Base-by-base conservation (phyloP, 2,113 vertebrate species). In the Hoplias malabaricus region DNA sequence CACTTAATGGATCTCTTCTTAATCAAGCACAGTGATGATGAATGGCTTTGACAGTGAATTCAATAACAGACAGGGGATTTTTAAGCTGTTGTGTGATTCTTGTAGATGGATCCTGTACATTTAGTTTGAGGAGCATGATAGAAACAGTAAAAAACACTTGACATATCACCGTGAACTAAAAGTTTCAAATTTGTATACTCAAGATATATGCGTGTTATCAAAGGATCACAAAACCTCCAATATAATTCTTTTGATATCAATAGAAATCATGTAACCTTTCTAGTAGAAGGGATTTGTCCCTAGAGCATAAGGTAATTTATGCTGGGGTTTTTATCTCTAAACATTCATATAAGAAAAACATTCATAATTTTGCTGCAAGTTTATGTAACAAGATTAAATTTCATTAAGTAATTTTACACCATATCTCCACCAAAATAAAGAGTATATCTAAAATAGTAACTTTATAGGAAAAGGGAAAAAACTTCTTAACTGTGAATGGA, bases 1-100 rank as follows among this genome's bases (percentile, higher is more conserved):
- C 87, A 88, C 85, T 86, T 87, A 88, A 92, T 89, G 87, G 90
- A 91, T 90, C 88, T 84, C 85, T 74, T 80, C 85, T 84, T 89
- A 84, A 90, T 91, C 87, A 87, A 78, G 87, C 69, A 31, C 80
- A 86, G 86, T 82, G 80, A 85, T 78, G 75, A 82, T 76, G 79
- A 83, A 73, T 73, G 82, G 76, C 81, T 87, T 81, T 57, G 78
- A 78, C 69, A 84, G 79, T 70, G 56, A 74, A 73, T 59, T 84
- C 74, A 68, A 78, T 75, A 71, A 33, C 23, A 63, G 83, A 91
- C 92, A 91, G 81, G 89, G 90, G 92, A 89, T 87, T 93, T 91
- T 93, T 93, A 40, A 63, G 67, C 42, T 78, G 66, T 67, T 50
- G 13, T 25, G 46, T 69, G 53, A 50, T 57, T 62, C 67, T 3